A percentile compares a stretch with the other conserved stretches of the same genome.
Evolutionary conservation across 2,797 vertebrate species (phyloP).

Genomic region (Bucorvus abyssinicus): DNA sequence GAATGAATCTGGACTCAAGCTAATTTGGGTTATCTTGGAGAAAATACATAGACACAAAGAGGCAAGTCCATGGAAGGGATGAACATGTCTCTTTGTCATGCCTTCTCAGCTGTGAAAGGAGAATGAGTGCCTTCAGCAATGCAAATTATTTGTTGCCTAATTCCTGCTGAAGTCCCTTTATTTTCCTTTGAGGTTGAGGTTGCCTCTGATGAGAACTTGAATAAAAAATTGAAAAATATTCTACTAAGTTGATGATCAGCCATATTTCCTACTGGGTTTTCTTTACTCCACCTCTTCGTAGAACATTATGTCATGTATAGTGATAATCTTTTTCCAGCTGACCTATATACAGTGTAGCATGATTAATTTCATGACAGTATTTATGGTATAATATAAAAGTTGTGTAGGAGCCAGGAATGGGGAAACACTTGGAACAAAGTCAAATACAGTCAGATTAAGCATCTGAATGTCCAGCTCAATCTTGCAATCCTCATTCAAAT

Average conservation of each 20-base stretch:
- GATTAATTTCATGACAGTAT: conserved; percentile 26
- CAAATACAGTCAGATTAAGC: conserved; percentile 5
- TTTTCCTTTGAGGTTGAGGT: neutral
- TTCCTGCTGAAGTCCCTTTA: conserved; percentile 5
- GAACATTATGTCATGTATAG: neutral
- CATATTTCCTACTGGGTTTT: neutral
- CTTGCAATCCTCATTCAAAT: neutral
- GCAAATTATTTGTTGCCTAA: conserved; percentile 27
- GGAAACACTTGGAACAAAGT: conserved; percentile 27
- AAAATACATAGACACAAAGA: conserved; percentile 26
- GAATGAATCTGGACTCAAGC: conserved; percentile 8
- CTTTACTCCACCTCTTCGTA: neutral
- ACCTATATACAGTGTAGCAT: neutral
- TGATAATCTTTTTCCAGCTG: conserved; percentile 28
- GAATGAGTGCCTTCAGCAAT: neutral
- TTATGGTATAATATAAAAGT: conserved; percentile 40
- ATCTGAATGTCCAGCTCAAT: conserved; percentile 9
- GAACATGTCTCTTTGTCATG: conserved; percentile 21
- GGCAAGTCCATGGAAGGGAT: neutral
- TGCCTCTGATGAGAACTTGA: neutral
- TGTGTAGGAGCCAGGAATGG: conserved; percentile 11
- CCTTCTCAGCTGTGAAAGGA: neutral
- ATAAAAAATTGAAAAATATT: neutral
- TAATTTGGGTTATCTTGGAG: conserved; percentile 24
- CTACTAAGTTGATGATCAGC: neutral